phyloP scores from a whole-genome alignment of 2,888 invertebrate species.

The Sclerodermus sp. region DNA sequence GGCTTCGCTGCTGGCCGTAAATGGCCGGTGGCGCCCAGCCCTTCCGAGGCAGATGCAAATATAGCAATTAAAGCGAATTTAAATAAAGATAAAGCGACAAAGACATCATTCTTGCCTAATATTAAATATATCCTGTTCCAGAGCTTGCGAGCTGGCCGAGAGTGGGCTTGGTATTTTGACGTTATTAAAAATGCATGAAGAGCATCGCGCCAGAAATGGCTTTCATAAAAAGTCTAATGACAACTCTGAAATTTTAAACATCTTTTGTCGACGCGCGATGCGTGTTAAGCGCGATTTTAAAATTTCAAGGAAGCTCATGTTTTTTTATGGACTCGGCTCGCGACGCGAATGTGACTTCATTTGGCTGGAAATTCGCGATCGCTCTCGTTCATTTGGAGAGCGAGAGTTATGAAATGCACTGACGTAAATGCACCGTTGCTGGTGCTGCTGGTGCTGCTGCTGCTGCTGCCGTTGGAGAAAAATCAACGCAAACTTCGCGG shows the following conservation, averaged over 20 bases:
- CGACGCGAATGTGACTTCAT: too few species aligned
- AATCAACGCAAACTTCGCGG: too few species aligned
- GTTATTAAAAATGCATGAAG: not conserved
- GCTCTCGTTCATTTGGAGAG: too few species aligned
- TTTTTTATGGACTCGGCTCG: not conserved
- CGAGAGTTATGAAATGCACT: too few species aligned
- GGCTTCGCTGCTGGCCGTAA: too few species aligned
- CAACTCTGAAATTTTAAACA: not conserved
- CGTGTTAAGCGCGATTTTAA: not conserved
- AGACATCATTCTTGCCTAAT: too few species aligned
- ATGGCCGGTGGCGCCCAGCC: not conserved
- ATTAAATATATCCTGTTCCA: too few species aligned
- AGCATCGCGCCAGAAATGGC: not conserved
- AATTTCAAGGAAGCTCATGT: not conserved
- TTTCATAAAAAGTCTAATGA: not conserved
- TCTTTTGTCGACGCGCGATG: not conserved
- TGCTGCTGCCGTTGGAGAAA: too few species aligned
- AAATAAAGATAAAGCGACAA: not conserved
- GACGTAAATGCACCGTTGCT: too few species aligned
- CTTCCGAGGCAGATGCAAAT: not conserved
- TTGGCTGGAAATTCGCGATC: too few species aligned
- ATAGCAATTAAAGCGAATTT: constrained; percentile 8
- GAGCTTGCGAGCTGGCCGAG: not conserved
- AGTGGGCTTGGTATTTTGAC: not conserved
- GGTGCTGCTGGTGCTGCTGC: too few species aligned